phyloP scores from a whole-genome alignment of 2,113 vertebrate genomes.

The Stegastes partitus region DNA sequence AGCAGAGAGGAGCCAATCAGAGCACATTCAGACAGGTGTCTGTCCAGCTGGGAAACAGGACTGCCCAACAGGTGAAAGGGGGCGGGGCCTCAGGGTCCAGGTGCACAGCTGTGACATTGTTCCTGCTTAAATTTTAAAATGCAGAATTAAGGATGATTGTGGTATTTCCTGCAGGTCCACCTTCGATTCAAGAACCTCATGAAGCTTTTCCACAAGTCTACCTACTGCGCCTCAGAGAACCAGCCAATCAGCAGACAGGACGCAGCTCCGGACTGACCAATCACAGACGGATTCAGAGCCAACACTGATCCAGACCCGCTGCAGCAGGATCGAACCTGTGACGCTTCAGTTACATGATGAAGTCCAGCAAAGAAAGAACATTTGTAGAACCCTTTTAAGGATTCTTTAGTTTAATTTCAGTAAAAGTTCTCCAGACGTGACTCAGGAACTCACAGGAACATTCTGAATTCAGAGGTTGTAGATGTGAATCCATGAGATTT shows the following conservation, averaged over 20 bases:
- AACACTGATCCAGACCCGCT: neutral
- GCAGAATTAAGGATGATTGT: too few relatives aligned
- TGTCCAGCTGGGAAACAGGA: conserved; percentile 89
- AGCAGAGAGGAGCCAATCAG: conserved; percentile 88
- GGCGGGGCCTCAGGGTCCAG: neutral
- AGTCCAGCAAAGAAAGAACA: neutral
- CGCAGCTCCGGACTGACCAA: conserved; percentile 77
- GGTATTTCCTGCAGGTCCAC: conserved; percentile 82
- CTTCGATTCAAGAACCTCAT: conserved; percentile 91
- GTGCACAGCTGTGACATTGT: neutral
- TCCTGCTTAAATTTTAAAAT: neutral
- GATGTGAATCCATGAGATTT: too few relatives aligned
- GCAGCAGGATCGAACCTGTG: neutral
- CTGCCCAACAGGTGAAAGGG: conserved; percentile 85
- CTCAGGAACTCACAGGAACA: too few relatives aligned
- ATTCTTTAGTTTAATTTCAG: too few relatives aligned
- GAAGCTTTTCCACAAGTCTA: conserved; percentile 88
- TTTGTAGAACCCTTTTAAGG: neutral
- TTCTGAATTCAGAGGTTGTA: too few relatives aligned
- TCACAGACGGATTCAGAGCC: neutral
- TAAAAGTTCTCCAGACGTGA: too few relatives aligned
- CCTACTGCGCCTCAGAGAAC: conserved; percentile 81
- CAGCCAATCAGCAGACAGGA: conserved; percentile 81
- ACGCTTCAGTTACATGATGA: neutral
- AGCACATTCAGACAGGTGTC: conserved; percentile 91